Evolutionary conservation across 2,888 invertebrate genomes (phyloP).

Genomic region (Arrhopalites spinosus): DNA sequence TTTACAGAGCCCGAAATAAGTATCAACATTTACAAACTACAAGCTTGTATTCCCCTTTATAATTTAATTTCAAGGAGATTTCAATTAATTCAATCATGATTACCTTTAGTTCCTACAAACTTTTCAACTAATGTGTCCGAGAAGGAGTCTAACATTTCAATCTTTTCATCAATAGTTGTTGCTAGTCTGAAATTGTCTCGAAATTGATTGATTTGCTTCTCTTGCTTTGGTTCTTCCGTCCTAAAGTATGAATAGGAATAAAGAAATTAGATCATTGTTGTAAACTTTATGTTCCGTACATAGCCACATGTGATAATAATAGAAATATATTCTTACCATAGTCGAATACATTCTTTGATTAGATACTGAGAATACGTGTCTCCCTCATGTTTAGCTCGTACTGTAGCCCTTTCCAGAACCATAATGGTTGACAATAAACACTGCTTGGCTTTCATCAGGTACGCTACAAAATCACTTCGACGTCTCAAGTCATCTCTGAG

Average conservation of each 20-base stretch:
- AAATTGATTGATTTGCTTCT: slow-evolving; percentile 73
- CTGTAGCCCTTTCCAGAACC: slow-evolving; percentile 61
- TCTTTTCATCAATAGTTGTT: slow-evolving; percentile 86
- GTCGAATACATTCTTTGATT: slow-evolving; percentile 74
- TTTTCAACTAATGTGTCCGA: slow-evolving; percentile 64
- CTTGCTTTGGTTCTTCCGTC: slow-evolving; percentile 70
- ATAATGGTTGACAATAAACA: slow-evolving; percentile 68
- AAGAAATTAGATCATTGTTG: too few species aligned
- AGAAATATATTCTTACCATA: too few species aligned
- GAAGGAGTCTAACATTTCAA: slow-evolving; percentile 82
- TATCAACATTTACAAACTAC: too few species aligned
- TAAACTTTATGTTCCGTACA: too few species aligned
- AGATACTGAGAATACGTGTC: slow-evolving; percentile 75
- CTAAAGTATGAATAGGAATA: too few species aligned
- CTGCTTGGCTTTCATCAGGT: slow-evolving; percentile 79
- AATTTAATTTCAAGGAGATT: slow-evolving; percentile 16
- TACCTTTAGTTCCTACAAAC: slow-evolving; percentile 50
- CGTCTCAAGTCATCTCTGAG: slow-evolving; percentile 76
- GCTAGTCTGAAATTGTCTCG: slow-evolving; percentile 79
- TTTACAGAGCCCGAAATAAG: too few species aligned
- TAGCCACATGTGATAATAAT: too few species aligned
- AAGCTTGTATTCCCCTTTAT: too few species aligned
- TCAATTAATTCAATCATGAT: not conserved
- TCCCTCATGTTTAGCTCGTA: slow-evolving; percentile 71
- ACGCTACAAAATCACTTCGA: slow-evolving; percentile 79